Conservation (phyloP, 1,140 invertebrate genomes). For the Coptotermes formosanus region DNA sequence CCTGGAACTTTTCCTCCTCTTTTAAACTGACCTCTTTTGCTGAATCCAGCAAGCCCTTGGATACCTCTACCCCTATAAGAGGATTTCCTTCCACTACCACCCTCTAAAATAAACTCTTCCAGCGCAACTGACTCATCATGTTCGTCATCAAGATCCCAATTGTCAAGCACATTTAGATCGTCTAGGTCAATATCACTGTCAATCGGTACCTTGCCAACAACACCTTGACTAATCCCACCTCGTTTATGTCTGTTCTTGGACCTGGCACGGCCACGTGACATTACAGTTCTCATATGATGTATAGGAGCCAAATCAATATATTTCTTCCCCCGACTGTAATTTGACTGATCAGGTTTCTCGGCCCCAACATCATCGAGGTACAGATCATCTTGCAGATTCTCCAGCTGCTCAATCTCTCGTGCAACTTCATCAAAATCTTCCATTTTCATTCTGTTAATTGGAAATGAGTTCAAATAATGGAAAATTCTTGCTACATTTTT, state of each 20-base stretch:
- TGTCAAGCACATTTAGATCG: not conserved
- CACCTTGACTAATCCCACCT: not conserved
- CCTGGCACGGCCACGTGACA: not conserved
- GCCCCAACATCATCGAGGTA: conserved; percentile 23
- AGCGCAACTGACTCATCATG: not conserved
- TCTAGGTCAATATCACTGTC: not conserved
- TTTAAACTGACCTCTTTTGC: not conserved
- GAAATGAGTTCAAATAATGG: not conserved
- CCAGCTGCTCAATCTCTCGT: not conserved
- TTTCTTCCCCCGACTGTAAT: not conserved
- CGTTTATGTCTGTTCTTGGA: not conserved
- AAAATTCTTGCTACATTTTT: too few relatives aligned
- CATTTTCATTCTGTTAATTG: not conserved
- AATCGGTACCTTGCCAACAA: not conserved
- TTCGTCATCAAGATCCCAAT: conserved; percentile 15
- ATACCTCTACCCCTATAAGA: not conserved
- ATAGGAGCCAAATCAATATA: not conserved
- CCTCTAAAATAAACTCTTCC: not conserved
- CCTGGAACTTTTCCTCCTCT: not conserved
- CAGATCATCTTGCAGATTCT: conserved; percentile 12
- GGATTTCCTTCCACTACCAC: not conserved
- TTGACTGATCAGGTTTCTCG: not conserved
- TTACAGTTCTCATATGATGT: too few relatives aligned
- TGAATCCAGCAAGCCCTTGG: not conserved
- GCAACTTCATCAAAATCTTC: not conserved